These are phyloP conservation scores for Epinephelus moara DNA, from an alignment of 2,113 vertebrate genomes.

Conservation along the genomic window DNA sequence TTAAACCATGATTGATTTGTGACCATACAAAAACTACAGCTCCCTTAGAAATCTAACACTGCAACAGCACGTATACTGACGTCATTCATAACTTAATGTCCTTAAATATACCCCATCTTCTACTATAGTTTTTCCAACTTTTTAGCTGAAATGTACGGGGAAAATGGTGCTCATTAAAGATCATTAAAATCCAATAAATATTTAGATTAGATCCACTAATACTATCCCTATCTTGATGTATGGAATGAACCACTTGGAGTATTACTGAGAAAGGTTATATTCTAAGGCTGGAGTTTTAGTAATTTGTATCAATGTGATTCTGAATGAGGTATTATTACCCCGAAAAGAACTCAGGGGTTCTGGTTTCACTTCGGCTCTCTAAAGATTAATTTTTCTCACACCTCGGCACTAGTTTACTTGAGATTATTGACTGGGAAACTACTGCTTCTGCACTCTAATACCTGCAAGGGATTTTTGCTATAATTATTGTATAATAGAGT, in stretches of 20 bases:
- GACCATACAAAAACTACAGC: background rate
- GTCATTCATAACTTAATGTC: background rate
- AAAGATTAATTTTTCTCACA: background rate
- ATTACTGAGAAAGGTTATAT: background rate
- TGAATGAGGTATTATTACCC: background rate
- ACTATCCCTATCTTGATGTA: background rate
- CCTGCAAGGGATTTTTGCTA: conserved; percentile 13
- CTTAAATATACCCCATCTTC: background rate
- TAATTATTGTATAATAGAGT: conserved; percentile 43
- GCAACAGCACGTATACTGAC: background rate
- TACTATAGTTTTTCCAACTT: background rate
- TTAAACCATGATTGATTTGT: background rate
- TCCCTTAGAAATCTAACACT: background rate
- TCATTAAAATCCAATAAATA: background rate
- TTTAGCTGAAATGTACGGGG: background rate
- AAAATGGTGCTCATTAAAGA: background rate
- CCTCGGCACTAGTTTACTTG: background rate
- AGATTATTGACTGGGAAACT: conserved; percentile 38
- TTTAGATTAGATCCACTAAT: background rate
- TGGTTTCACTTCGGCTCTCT: background rate
- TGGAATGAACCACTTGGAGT: background rate
- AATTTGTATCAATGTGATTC: background rate
- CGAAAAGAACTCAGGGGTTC: background rate
- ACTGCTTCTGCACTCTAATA: conserved; percentile 10
- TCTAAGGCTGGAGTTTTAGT: background rate